Percentiles rank a stretch among this genome's conserved stretches.
These are phyloP conservation scores for Caenorhabditis sp. DNA, from an alignment of 2,888 invertebrate genomes.

Conservation along the genomic window DNA sequence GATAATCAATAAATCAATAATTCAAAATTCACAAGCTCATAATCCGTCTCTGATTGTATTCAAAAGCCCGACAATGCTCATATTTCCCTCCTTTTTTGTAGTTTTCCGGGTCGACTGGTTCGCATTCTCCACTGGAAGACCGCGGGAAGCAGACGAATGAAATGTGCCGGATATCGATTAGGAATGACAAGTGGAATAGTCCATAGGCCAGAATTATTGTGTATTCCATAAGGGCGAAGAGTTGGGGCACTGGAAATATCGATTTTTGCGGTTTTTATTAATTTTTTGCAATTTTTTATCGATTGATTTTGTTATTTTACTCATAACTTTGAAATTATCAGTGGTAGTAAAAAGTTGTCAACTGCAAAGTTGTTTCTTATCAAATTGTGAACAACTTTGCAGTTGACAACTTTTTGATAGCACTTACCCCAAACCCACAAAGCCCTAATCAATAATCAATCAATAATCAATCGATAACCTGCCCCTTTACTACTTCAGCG, in stretches of 20 bases:
- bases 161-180: conserved; percentile 76
- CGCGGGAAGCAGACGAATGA: conserved; percentile 77
- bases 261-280: neutral
- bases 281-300: neutral
- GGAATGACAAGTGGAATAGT: conserved; percentile 73
- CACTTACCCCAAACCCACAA: neutral
- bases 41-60: conserved; percentile 68
- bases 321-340: neutral
- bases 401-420: neutral
- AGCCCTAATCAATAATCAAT: no score
- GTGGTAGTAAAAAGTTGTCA: neutral
- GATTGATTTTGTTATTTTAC: neutral
- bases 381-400: neutral
- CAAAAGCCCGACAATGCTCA: conserved; percentile 69
- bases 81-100: conserved; percentile 71
- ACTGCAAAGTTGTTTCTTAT: conserved; percentile 1
- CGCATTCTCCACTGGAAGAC: conserved; percentile 78
- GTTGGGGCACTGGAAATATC: conserved; percentile 71
- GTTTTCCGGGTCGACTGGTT: conserved; percentile 77
- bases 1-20: conserved; percentile 1
- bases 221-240: conserved; percentile 78
- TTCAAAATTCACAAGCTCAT: conserved; percentile 39
- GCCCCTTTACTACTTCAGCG: no score
- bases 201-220: conserved; percentile 71
- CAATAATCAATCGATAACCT: no score